A percentile compares a stretch with the other conserved stretches of the same genome.
phyloP scores from a whole-genome alignment of 1,140 invertebrate genomes.

The Drosophila pectinifera region DNA sequence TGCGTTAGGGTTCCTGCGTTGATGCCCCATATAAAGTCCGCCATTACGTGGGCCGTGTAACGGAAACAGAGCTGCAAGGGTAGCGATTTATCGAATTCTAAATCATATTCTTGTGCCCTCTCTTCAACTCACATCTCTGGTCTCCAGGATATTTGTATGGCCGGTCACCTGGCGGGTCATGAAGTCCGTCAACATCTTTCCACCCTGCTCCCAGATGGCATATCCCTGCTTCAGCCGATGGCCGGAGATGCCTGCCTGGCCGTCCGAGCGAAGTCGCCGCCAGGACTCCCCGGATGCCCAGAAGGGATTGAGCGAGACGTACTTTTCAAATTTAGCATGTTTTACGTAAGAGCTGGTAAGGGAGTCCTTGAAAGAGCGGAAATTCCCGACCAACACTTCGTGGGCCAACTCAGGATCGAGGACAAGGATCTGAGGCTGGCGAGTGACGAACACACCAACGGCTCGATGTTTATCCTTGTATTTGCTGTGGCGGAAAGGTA shows the following conservation, averaged over 20 bases:
- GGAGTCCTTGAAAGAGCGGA: constrained; percentile 83
- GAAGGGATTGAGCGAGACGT: constrained; percentile 85
- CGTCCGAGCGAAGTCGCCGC: constrained; percentile 86
- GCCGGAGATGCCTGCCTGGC: constrained; percentile 86
- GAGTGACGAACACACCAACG: constrained; percentile 85
- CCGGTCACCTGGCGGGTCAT: constrained; percentile 25
- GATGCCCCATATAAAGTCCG: constrained; percentile 86
- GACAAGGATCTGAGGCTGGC: constrained; percentile 85
- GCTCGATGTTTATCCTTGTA: constrained; percentile 62
- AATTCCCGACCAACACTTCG: constrained; percentile 86
- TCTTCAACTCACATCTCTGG: constrained; percentile 64
- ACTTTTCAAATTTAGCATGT: constrained; percentile 81
- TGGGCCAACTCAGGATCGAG: constrained; percentile 86
- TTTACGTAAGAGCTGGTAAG: constrained; percentile 61
- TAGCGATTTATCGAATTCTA: neutral
- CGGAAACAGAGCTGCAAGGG: constrained; percentile 70
- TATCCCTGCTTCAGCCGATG: constrained; percentile 67
- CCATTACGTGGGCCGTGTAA: constrained; percentile 86
- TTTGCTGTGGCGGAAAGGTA: constrained; percentile 18
- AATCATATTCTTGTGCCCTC: neutral
- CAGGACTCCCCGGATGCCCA: constrained; percentile 85
- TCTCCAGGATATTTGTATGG: constrained; percentile 51
- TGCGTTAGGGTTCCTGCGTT: constrained; percentile 77
- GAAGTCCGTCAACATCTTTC: constrained; percentile 53
- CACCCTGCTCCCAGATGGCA: constrained; percentile 70